Evolutionary conservation across 2,113 vertebrate species (phyloP), one percentile per base, ranked within the genome.

Genomic region (Pheucticus melanocephalus): DNA sequence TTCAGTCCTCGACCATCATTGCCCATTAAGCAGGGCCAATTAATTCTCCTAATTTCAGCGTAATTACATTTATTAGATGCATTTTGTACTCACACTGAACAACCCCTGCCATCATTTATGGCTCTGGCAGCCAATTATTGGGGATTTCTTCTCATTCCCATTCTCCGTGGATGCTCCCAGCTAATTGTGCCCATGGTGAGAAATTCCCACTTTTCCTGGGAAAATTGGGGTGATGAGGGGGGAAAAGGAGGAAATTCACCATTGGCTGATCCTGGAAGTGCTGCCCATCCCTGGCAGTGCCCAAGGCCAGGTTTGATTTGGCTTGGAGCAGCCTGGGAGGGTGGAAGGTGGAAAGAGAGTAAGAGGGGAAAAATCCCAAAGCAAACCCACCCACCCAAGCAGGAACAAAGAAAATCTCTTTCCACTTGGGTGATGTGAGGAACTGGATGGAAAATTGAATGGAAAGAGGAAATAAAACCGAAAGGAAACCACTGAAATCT

Each of bases 101-200:
- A 47, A 4, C 4, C 31, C 42, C 73, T 2, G 3, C 31, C 14
- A 6, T 56, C 73, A 37, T 17, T 64, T 45, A 17, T 10, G n/a
- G 25, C 39, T 6, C 79, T 40, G 47, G 42, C 70, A 42, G 65
- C 9, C 60, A 60, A 0, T 11, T n/a, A 3, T 54, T 54, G 69
- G 40, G 40, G 11, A 27, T 72, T 64, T 54, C n/a, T 13, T 28
- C 63, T 83, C 28, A 1, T 60, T 65, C 69, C 68, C 20, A 1
- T 33, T 79, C 71, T 50, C 53, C 0, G 0, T 2, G 16, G 80
- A 50, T 1, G 1, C 45, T 2, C 1, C 51, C 51, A 31, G 31
- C 28, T 40, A 9, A n/a, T 20, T 8, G 12, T 39, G 65, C 24
- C 28, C 37, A 1, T 1, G 37, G n/a, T n/a, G 79, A 53, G 25